Evolutionary conservation across 1,140 invertebrate genomes (phyloP), one percentile per base, ranked within the genome.

Genomic region (Microvelia longipes): DNA sequence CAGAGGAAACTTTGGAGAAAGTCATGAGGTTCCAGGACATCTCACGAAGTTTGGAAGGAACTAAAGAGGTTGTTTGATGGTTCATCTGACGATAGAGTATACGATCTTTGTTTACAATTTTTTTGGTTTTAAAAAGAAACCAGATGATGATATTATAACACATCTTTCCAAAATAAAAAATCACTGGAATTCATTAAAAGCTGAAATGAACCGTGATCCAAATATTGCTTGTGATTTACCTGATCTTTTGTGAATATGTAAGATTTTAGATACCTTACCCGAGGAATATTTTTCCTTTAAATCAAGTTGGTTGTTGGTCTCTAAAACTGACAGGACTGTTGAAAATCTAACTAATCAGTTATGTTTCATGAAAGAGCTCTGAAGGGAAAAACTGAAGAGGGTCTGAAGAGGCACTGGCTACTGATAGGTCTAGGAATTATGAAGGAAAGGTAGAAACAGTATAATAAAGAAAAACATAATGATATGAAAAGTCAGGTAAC

Each of bases 91-190:
- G 62, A 64, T 64, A 64, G 25, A 64, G 62, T 26, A 25, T 64
- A 24, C 24, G 11, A 64, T 24, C 62, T 64, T 2, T 64, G 62
- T 64, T 5, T 64, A 5, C 15, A 64, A 26, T 64, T 64, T 64
- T n/a, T 64, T 64, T 25, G 24, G 25, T 64, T 64, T 64, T 64
- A 64, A 26, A 64, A 64, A 64, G 25, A 26, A 64, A 15, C 24
- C 62, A 5, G 24, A 26, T 14, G 62, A 64, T 64, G 25, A 64
- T 26, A 64, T 64, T 14, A 26, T 64, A 2, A 26, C 15, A 13
- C 62, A 64, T 25, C 15, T 64, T 64, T 64, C 62, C 5, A 64
- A 64, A 64, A 5, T 64, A 5, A 64, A 64, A 64, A 64, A 64
- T 64, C 15, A 24, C 25, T 64, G 62, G 62, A 64, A 26, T 25